Evolutionary conservation across 2,113 vertebrate genomes (phyloP), one percentile per base, ranked within the genome.

Genomic region (Benitochromis conjunctus): DNA sequence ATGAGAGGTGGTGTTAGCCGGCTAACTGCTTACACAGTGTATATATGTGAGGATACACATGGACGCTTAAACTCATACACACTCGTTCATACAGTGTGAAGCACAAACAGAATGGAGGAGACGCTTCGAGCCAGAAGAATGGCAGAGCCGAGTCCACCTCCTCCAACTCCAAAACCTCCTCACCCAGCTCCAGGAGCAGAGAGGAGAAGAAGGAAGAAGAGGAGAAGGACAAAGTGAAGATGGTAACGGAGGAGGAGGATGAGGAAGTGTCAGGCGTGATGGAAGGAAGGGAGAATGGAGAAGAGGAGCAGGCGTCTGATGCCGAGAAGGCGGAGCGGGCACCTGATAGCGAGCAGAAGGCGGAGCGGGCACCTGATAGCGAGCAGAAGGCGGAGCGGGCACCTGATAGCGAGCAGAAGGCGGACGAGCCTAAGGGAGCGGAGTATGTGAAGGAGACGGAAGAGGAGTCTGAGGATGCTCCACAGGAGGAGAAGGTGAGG

Each of bases 51-150:
- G 62, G 4, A 14, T 14, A 41, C 62, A 66, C 6, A 7, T 1
- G 62, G 36, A 41, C 13, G 11, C 62, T 66, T 66, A 43, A 69
- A 69, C n/a, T 69, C 58, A 19, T 62, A 36, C 16, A 34, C 58
- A 62, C 29, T 62, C 9, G 9, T 62, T 85, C 46, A 85, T 77
- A 34, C 90, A 96, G 96, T 58, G 91, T 96, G 71, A 92, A 92
- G 87, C 88, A 82, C 14, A 92, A 89, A 56, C 87, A 80, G 56
- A 88, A 83, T 0, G 31, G 12, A 4, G 56, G 82, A 87, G 88
- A 85, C 38, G 2, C 9, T 14, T 55, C 21, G 2, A 26, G 21
- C 51, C 88, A 64, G 81, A 83, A 71, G 54, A 53, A 54, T n/a
- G 1, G 79, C 21, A 36, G 84, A 41, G 31, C 74, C 0, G 26